Base-by-base conservation (phyloP, 30 jellyfish, hydroid and myxozoan species). In the Cassiopea andromeda region DNA sequence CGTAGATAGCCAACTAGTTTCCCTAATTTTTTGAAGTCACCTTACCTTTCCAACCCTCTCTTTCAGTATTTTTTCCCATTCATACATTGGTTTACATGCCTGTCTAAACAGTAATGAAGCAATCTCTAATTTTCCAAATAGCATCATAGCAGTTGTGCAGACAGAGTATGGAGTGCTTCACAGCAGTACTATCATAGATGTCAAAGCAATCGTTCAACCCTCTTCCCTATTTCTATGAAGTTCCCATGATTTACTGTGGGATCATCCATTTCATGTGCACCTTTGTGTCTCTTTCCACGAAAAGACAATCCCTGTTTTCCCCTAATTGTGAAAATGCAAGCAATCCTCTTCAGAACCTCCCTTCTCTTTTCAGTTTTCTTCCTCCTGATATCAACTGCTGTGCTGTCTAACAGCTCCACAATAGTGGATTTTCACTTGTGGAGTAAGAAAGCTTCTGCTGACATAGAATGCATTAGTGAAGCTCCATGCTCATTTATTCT, bases 1-100 rank as follows among this genome's bases (percentile, higher is more conserved):
- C 71, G 44, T 77, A 49, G 86, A 77, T 10, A 46, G 71, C 78
- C 78, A 77, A 43, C 86, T 46, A 77, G 86, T 77, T 77, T 77
- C 77, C 71, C 86, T 18, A 77, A 77, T 46, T 49, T 58, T 77
- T 18, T 46, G 45, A 13, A 64, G 73, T 64, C 73, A 2, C 73
- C 43, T 64, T 49, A 77, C 86, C 86, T 77, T 77, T 14, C 71
- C 71, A 77, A 72, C 12, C 8, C 27, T 77, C 71, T 49, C 86
- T 77, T 77, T 77, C 54, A 49, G 71, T 44, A 46, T 44, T 27
- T 9, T 49, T 44, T 49, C 43, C 86, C 86, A 77, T 46, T 44
- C 86, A 77, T 46, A 9, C 46, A 58, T 77, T 16, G 78, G 86
- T 27, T 77, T 2, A 46, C 46, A n/a, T 19, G 78, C 2, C 43